phyloP scores from a whole-genome alignment of 2,888 invertebrate species.

The Lobophora halterata region DNA sequence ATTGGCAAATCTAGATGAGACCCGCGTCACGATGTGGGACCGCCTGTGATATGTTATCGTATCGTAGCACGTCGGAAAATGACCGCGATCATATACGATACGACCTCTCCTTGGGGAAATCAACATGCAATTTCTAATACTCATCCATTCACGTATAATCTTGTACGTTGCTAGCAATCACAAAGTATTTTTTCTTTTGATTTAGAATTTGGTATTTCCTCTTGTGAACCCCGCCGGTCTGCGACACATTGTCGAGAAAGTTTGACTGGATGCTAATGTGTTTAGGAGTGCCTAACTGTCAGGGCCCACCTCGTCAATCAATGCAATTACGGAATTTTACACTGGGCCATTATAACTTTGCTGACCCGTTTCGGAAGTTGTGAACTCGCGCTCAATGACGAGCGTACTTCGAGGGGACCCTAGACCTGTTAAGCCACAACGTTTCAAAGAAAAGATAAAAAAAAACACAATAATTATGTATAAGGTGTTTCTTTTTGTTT shows the following conservation, averaged over 20 bases:
- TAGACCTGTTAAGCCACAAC: too few relatives aligned
- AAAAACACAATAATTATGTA: constrained; percentile 18
- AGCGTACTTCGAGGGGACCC: constrained; percentile 27
- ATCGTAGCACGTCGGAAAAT: constrained; percentile 51
- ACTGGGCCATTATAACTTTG: constrained; percentile 59
- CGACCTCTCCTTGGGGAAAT: constrained; percentile 57
- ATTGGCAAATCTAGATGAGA: constrained; percentile 45
- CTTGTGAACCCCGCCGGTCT: constrained; percentile 1
- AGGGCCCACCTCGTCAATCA: constrained; percentile 53
- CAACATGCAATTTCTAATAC: constrained; percentile 59
- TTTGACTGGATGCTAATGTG: constrained; percentile 28
- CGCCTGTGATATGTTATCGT: constrained; percentile 46
- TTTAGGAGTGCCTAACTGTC: constrained; percentile 43
- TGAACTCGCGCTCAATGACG: constrained; percentile 39
- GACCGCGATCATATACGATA: constrained; percentile 56
- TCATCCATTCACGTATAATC: constrained; percentile 38
- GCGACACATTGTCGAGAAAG: constrained; percentile 9
- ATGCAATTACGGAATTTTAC: constrained; percentile 61
- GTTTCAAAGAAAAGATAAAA: too few relatives aligned
- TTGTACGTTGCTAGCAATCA: background rate
- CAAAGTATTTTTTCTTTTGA: background rate
- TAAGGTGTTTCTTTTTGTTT: constrained; percentile 11
- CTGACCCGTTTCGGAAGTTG: constrained; percentile 48
- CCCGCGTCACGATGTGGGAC: constrained; percentile 50
- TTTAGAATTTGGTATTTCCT: background rate